A percentile compares a stretch with the other conserved stretches of the same genome.
phyloP scores from a whole-genome alignment of 2,888 invertebrate genomes.

The Dendrolimus houi region DNA sequence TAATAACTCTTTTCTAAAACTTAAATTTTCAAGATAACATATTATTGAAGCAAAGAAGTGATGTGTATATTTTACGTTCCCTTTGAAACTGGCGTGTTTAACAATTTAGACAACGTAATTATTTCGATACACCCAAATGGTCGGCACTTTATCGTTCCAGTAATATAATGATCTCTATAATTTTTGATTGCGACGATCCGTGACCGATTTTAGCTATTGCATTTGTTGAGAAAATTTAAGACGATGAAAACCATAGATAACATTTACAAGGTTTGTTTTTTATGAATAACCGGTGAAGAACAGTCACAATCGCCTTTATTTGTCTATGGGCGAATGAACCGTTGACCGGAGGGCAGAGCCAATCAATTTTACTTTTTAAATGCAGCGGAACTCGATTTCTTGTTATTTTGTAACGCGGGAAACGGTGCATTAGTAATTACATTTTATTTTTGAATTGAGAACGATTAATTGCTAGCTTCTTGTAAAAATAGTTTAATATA shows the following conservation, averaged over 20 bases:
- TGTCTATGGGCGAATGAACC: conserved; percentile 1
- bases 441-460: neutral
- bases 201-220: conserved; percentile 3
- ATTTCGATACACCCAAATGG: neutral
- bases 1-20: too few relatives aligned
- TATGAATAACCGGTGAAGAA: conserved; percentile 9
- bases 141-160: neutral
- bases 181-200: conserved; percentile 7
- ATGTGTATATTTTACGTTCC: too few relatives aligned
- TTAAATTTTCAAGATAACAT: too few relatives aligned
- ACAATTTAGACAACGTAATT: too few relatives aligned
- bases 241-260: neutral
- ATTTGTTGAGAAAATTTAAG: conserved; percentile 5
- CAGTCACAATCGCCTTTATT: conserved; percentile 9
- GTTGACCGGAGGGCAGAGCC: conserved; percentile 2
- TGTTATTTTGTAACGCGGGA: conserved; percentile 3
- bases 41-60: too few relatives aligned
- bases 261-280: neutral
- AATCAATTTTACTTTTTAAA: conserved; percentile 8
- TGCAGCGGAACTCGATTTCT: conserved; percentile 1
- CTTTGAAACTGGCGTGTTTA: too few relatives aligned
- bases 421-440: neutral
- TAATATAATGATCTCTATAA: neutral
- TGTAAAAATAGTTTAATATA: too few relatives aligned
- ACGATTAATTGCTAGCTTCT: too few relatives aligned